Conservation (phyloP, 2,113 vertebrate species). For the Nyctibius bracteatus region DNA sequence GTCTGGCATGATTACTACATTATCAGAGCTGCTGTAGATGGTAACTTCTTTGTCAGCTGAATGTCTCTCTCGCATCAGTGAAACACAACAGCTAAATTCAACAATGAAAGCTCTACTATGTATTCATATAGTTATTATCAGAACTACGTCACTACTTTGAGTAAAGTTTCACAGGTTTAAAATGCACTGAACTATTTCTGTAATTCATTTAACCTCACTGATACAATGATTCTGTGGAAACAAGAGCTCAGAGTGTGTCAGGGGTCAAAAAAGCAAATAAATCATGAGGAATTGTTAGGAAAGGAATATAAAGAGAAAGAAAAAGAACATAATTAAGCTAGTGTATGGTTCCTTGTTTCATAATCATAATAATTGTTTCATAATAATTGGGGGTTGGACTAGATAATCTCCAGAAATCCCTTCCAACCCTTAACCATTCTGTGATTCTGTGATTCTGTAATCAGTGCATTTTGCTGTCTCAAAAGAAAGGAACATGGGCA, state of each 20-base stretch:
- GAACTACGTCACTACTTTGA: neutral
- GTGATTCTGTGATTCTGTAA: too few species aligned
- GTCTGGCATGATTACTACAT: neutral
- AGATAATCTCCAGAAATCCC: too few species aligned
- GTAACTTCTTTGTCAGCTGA: neutral
- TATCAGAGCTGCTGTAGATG: neutral
- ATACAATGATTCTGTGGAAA: neutral
- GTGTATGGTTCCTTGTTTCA: neutral
- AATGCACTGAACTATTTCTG: neutral
- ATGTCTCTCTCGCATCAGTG: neutral
- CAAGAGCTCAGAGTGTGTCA: neutral
- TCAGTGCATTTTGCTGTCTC: neutral
- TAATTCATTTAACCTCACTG: conserved; percentile 21
- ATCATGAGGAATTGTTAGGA: neutral
- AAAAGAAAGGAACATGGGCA: neutral
- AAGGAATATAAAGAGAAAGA: neutral
- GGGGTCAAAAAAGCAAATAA: neutral
- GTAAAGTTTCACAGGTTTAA: neutral
- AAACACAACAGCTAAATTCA: neutral
- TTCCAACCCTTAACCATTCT: too few species aligned
- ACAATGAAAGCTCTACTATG: neutral
- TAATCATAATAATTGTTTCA: too few species aligned
- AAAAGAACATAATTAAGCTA: neutral
- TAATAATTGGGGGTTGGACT: too few species aligned
- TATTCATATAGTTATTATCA: neutral